Evolutionary conservation across 1,140 invertebrate species (phyloP), one percentile per base, ranked within the genome.

Genomic region (Drosophila virilis): DNA sequence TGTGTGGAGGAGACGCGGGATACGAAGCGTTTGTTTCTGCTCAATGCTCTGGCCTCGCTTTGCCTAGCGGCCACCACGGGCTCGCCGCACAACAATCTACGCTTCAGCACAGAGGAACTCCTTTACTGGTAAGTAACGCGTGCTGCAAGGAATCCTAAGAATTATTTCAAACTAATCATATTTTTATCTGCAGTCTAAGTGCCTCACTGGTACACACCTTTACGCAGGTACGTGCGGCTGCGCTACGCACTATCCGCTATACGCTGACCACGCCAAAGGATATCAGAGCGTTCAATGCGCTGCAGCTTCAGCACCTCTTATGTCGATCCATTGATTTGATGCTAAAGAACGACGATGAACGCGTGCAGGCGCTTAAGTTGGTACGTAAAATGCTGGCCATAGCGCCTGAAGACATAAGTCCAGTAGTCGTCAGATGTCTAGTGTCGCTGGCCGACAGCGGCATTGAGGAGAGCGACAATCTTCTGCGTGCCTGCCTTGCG

Each of bases 281-380:
- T 92, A 94, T 98, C 50, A 93, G 95, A 75, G 93, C 94, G 43
- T 95, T 98, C 62, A 96, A 97, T 83, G 94, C 94, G 71, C 92
- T 98, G 64, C 96, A 97, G 86, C 94, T 98, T 81, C 96, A 97
- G 77, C 96, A 96, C 91, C 94, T 98, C 66, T 94, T 98, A 64
- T 93, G 74, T 65, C 95, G 96, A 68, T 96, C 94, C 79, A 94
- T 99, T 86, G 98, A 99, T 93, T 93, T 98, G 50, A 94, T 95
- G 93, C 93, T 95, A 48, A 94, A 96, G 75, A 98, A 98, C 92
- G 96, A 98, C 84, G 95, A 96, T 66, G 98, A 99, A 92, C 94
- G 98, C 32, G 94, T 98, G 45, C 97, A 99, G 93, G 97, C 97
- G 1, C 93, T 98, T 66, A 95, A 97, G 86, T 94, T 99, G 74